Conservation (phyloP, 1,140 invertebrate genomes). For the Caenorhabditis remanei region DNA sequence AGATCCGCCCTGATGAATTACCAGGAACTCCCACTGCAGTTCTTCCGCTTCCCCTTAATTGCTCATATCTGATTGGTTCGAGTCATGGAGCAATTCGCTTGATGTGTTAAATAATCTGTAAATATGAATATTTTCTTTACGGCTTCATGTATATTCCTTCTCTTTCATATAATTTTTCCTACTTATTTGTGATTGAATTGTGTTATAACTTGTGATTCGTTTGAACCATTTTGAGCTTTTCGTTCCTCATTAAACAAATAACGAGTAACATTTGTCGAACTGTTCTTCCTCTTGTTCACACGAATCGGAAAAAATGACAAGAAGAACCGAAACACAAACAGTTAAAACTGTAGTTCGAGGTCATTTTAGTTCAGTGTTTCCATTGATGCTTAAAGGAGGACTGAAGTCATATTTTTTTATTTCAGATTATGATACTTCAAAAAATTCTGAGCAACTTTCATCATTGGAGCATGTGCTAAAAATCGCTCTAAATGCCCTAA, state of each 20-base stretch:
- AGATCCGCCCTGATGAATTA: constrained; percentile 34
- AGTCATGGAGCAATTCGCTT: constrained; percentile 50
- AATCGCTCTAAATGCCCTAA: too few species aligned
- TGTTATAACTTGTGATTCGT: neutral
- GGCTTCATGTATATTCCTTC: neutral
- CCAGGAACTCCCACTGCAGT: constrained; percentile 1
- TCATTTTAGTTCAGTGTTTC: neutral
- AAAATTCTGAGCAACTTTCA: too few species aligned
- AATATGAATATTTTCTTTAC: neutral
- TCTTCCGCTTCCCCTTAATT: constrained; percentile 56
- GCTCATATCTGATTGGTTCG: constrained; percentile 50
- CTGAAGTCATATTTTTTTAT: too few species aligned
- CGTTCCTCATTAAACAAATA: constrained; percentile 27
- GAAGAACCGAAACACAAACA: constrained; percentile 51
- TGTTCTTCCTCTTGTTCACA: constrained; percentile 26
- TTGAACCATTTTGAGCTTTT: neutral
- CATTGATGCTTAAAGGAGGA: too few species aligned
- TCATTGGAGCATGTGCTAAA: too few species aligned
- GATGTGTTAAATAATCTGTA: constrained; percentile 59
- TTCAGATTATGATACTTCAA: too few species aligned
- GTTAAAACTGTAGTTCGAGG: neutral
- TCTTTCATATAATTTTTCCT: neutral
- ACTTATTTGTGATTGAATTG: neutral
- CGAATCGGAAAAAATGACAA: neutral
- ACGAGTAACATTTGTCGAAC: neutral